phyloP scores from a whole-genome alignment of 2,888 invertebrate genomes.

The Nemurella pictetii region DNA sequence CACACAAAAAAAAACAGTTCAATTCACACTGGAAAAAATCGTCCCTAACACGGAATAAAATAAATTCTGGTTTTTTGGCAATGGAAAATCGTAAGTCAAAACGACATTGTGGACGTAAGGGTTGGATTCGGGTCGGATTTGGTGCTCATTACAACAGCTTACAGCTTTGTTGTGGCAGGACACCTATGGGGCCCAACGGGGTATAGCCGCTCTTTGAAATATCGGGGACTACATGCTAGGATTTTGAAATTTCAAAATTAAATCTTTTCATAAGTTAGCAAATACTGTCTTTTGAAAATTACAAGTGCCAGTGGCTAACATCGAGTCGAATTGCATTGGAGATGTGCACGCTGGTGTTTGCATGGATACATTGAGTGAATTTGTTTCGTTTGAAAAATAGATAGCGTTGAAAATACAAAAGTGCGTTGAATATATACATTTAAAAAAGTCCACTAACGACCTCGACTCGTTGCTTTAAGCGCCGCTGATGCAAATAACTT shows the following conservation, averaged over 20 bases:
- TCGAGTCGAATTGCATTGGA: not conserved
- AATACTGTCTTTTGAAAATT: not conserved
- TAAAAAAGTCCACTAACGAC: too few relatives aligned
- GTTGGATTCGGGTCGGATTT: slow-evolving; percentile 5
- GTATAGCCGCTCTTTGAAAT: not conserved
- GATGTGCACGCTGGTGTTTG: not conserved
- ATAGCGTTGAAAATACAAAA: too few relatives aligned
- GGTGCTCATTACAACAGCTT: slow-evolving; percentile 24
- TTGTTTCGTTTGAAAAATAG: not conserved
- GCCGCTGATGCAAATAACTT: too few relatives aligned
- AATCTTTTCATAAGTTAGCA: not conserved
- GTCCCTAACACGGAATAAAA: slow-evolving; percentile 15
- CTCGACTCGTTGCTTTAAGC: too few relatives aligned
- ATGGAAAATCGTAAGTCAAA: slow-evolving; percentile 20
- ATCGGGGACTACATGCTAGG: not conserved
- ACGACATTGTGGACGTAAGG: slow-evolving; percentile 7
- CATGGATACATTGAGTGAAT: too few relatives aligned
- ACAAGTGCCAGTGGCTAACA: not conserved
- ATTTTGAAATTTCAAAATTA: not conserved
- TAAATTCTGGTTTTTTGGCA: slow-evolving; percentile 29
- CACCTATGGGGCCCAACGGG: not conserved
- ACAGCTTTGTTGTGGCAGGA: slow-evolving; percentile 21
- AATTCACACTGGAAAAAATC: slow-evolving; percentile 2
- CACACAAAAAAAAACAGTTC: slow-evolving; percentile 17
- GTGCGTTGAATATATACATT: too few relatives aligned